Conservation (phyloP, 2,888 invertebrate genomes). For the Platycheirus albimanus region DNA sequence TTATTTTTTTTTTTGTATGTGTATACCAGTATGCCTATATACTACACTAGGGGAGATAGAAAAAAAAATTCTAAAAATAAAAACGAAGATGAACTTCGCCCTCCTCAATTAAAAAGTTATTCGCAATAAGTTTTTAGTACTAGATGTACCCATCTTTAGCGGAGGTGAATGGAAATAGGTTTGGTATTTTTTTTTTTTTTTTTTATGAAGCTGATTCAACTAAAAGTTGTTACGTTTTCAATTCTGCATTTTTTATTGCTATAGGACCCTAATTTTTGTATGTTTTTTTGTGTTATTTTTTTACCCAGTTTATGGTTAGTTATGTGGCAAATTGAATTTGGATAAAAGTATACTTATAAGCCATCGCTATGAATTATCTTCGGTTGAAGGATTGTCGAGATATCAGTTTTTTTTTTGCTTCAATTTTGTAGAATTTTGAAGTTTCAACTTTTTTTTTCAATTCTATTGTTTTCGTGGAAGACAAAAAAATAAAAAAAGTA, state of each 20-base stretch:
- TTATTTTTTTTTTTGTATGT: neutral
- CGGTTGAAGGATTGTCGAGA: conserved; percentile 53
- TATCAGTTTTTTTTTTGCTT: conserved; percentile 25
- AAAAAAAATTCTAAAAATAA: conserved; percentile 32
- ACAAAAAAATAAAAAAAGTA: conserved; percentile 16
- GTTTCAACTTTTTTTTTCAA: neutral
- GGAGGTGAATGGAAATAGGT: conserved; percentile 57
- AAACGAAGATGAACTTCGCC: conserved; percentile 43
- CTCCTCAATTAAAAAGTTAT: conserved; percentile 73
- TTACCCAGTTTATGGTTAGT: conserved; percentile 56
- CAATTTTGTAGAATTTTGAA: neutral
- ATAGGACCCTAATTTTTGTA: neutral
- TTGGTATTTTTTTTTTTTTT: conserved; percentile 45
- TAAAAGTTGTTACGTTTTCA: conserved; percentile 68
- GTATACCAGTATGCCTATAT: too few species aligned
- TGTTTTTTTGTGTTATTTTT: conserved; percentile 36
- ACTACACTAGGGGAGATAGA: neutral
- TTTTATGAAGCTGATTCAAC: conserved; percentile 62
- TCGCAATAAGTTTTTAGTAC: conserved; percentile 68
- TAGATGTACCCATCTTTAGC: conserved; percentile 36
- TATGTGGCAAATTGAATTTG: conserved; percentile 73
- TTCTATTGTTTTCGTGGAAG: conserved; percentile 24
- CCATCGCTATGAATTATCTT: conserved; percentile 63
- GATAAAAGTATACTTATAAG: conserved; percentile 60
- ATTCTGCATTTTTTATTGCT: conserved; percentile 35